Evolutionary conservation across 2,113 vertebrate species (phyloP).

Genomic region (Onychostruthus taczanowskii): DNA sequence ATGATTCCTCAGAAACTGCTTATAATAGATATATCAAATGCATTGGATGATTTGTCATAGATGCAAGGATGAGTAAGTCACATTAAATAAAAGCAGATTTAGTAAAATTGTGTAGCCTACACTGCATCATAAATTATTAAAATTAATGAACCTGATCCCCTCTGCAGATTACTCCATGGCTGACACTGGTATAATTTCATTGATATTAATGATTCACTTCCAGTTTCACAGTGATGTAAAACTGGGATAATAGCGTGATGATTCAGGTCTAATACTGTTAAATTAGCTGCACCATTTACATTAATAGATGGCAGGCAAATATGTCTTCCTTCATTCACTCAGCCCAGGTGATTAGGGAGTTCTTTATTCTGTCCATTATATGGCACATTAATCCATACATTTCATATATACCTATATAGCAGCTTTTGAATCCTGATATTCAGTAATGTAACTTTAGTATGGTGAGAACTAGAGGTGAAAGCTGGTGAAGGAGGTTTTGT

Average conservation of each 20-base stretch:
- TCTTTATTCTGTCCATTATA: constrained; percentile 30
- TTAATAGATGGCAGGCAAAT: constrained; percentile 63
- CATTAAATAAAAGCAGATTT: constrained; percentile 57
- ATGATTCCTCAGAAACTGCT: neutral
- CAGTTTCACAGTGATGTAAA: constrained; percentile 57
- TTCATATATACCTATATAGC: neutral
- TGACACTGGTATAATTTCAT: constrained; percentile 51
- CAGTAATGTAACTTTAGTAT: neutral
- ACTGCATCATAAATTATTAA: constrained; percentile 56
- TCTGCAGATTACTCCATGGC: constrained; percentile 38
- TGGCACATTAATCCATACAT: constrained; percentile 31
- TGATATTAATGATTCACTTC: constrained; percentile 66
- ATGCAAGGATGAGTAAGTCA: constrained; percentile 20
- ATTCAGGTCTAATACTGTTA: constrained; percentile 55
- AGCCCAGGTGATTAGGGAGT: constrained; percentile 37
- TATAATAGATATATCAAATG: neutral
- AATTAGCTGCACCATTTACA: constrained; percentile 62
- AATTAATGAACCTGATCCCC: constrained; percentile 59
- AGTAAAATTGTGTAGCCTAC: constrained; percentile 37
- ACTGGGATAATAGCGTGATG: constrained; percentile 49
- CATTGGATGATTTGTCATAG: neutral
- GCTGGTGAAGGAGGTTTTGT: neutral
- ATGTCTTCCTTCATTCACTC: constrained; percentile 42
- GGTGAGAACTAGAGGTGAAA: neutral
- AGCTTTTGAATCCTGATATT: neutral